Percentiles rank a stretch among this genome's conserved stretches.
These are phyloP conservation scores for Furnarius figulus DNA, from an alignment of 2,113 vertebrate genomes.

Conservation along the genomic window DNA sequence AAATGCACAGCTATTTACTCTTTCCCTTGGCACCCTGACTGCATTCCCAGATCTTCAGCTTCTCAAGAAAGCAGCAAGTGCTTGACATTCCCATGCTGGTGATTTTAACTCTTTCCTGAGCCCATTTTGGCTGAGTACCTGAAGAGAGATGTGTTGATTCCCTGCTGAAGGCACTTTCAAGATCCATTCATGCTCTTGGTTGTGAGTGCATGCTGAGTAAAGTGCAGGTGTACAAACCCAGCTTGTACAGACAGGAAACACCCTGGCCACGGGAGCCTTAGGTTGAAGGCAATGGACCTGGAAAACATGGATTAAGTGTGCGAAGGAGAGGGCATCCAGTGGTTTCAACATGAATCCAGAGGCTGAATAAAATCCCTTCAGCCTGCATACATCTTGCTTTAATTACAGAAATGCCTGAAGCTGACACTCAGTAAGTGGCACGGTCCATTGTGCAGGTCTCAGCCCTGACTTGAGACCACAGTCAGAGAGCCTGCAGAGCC, in stretches of 20 bases:
- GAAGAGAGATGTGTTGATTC: neutral
- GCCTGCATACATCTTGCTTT: neutral
- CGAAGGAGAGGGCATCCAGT: neutral
- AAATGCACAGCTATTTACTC: neutral
- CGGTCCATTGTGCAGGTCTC: neutral
- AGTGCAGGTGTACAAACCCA: neutral
- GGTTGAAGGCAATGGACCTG: neutral
- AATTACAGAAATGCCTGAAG: neutral
- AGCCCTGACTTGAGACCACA: fast-evolving
- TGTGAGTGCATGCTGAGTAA: neutral
- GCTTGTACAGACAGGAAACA: neutral
- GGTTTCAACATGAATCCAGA: neutral
- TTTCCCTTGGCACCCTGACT: neutral
- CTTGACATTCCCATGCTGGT: neutral
- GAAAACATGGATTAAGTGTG: neutral
- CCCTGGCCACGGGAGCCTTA: neutral
- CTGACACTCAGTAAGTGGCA: neutral
- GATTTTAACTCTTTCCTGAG: neutral
- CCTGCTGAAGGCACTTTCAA: neutral
- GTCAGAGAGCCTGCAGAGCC: neutral
- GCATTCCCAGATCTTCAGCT: neutral
- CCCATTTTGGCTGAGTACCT: neutral
- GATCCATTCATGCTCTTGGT: neutral
- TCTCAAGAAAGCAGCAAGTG: neutral
- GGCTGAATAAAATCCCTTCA: neutral